Conservation (phyloP, 2,797 vertebrate genomes). For the Tapirus indicus region DNA sequence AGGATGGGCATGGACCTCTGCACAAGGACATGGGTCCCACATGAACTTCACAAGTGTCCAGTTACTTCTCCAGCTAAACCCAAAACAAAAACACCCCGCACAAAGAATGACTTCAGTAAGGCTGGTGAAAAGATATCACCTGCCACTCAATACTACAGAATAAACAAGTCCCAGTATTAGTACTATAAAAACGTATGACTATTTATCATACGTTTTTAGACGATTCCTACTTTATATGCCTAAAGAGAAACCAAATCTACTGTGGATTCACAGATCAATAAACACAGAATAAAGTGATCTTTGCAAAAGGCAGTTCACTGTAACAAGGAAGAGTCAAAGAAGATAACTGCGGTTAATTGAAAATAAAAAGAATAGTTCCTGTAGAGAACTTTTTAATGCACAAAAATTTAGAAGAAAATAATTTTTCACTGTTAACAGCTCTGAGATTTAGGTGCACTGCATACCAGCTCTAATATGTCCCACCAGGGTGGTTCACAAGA, state of each 20-base stretch:
- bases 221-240: conserved; percentile 6
- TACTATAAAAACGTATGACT: conserved; percentile 35
- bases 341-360: background rate
- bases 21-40: background rate
- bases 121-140: background rate
- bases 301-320: conserved; percentile 17
- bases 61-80: background rate
- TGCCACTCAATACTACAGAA: background rate
- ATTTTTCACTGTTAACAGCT: conserved; percentile 20
- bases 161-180: background rate
- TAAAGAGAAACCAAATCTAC: background rate
- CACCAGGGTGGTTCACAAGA: background rate
- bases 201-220: background rate
- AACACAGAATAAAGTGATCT: conserved; percentile 9
- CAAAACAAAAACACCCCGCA: background rate
- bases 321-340: background rate
- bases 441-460: background rate
- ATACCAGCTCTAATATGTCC: background rate
- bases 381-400: conserved; percentile 19
- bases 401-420: background rate
- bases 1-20: background rate
- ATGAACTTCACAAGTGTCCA: background rate
- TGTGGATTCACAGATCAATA: background rate
- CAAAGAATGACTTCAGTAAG: conserved; percentile 36
- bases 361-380: background rate